Evolutionary conservation across 2,113 vertebrate genomes (phyloP), one percentile per base, ranked within the genome.

Genomic region (Xenus cinereus): DNA sequence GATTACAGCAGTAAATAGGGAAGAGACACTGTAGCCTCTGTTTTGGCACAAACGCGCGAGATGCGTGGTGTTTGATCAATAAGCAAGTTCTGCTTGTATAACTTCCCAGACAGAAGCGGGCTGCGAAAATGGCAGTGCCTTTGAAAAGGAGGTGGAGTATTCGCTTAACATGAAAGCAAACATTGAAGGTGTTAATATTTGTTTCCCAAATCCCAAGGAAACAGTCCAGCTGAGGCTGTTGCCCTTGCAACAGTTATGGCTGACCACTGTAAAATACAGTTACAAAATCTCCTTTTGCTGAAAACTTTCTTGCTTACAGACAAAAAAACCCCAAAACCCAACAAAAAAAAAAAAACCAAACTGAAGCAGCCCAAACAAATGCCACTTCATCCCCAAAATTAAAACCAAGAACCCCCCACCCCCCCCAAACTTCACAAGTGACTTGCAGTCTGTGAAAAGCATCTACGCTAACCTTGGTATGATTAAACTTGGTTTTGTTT

Each of bases 11-110:
- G 33, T 24, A 48, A 32, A 33, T 4, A 22, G 35, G 43, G 35
- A 56, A 93, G 63, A 10, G 82, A 10, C 6, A 2, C 4, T 24
- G 45, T 39, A 41, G 59, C 6, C 24, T 39, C 32, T 14, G 22
- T 50, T 54, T 80, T 4, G 0, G 23, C 23, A 57, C 80, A 59
- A 18, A 20, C 6, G 24, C 32, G 5, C 10, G 39, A 81, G 69
- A 19, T 62, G 62, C 1, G 1, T 0, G 2, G 18, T 24, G 48
- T 80, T 79, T 68, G 71, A 43, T 73, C 63, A 27, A 0, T 20
- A 7, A 90, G 33, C 46, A 37, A 4, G 59, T 86, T 88, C 43
- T 94, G 71, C 68, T 74, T 63, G 6, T 33, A 1, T 27, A 27
- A n/a, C 30, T 43, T 35, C 23, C 28, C 33, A 71, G 85, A 12